Conservation (phyloP, 2,113 vertebrate genomes). For the Microtus pennsylvanicus region DNA sequence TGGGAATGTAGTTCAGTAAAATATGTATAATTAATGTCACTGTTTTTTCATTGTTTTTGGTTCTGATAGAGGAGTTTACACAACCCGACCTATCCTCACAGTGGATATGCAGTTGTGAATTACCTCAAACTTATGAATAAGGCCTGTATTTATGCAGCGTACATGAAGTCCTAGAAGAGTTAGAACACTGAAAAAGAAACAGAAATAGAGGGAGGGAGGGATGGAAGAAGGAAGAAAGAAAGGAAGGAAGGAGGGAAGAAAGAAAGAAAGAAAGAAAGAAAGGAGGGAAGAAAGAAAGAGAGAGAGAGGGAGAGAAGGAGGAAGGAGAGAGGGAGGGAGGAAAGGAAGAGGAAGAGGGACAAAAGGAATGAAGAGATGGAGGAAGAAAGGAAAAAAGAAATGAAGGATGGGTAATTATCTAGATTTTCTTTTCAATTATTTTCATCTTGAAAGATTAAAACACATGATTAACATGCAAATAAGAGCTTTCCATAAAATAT, state of each 20-base stretch:
- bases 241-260: not conserved
- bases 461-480: not conserved
- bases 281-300: not conserved
- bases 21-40: no score
- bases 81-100: no score
- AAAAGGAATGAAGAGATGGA: no score
- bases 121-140: no score
- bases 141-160: not conserved
- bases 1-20: not conserved
- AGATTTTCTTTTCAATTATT: not conserved
- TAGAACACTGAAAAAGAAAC: no score
- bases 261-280: not conserved
- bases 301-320: not conserved
- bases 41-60: no score
- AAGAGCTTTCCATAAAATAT: not conserved
- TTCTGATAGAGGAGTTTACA: no score
- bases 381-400: not conserved
- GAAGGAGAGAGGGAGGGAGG: no score
- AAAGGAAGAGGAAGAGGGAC: accelerated
- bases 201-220: not conserved
- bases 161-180: not conserved
- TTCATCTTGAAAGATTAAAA: not conserved
- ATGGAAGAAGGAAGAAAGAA: no score
- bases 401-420: no score
- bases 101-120: no score